Base-by-base conservation (phyloP, 2,113 vertebrate species). In the Orycteropus afer region DNA sequence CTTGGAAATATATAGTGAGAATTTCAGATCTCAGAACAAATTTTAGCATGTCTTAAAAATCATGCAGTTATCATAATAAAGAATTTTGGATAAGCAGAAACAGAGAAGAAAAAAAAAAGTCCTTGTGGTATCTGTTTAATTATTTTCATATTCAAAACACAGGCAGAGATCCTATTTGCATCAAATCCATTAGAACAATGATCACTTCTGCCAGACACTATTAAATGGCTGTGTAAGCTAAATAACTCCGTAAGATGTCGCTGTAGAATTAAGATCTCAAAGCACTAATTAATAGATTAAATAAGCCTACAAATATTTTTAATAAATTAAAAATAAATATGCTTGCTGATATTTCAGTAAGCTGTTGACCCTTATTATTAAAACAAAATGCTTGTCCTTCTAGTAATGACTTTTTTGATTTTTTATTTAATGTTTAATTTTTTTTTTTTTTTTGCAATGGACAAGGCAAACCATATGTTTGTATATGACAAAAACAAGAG, bases 151-250 rank as follows among this genome's bases (percentile, higher is more conserved):
- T 95, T 95, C 85, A 95, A 94, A 96, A 85, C 65, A 84, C 74
- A 96, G 77, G 59, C 90, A 95, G 87, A 78, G 81, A 80, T 91
- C 47, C 29, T 82, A 93, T 97, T 95, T 92, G 20, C 86, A 97
- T 97, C 71, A 88, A 96, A 82, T 92, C 91, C 97, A 91, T 90
- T 95, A 84, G 93, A 96, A 81, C 61, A 95, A 96, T 96, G 90
- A 94, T 94, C 82, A 47, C 51, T 90, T 91, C 90, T 97, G 92
- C 49, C 82, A 93, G 84, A 90, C 91, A 57, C 78, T 37, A 86
- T 17, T 88, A 91, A 91, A 83, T 69, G 81, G 47, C 32, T 97
- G 79, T 95, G 57, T 20, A 94, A 79, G 78, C 40, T 73, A 79
- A 95, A 13, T 15, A 53, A 47, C 45, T 94, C 96, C 95, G 83